phyloP scores from a whole-genome alignment of 2,888 invertebrate genomes.

The Gastrophysa polygoni region DNA sequence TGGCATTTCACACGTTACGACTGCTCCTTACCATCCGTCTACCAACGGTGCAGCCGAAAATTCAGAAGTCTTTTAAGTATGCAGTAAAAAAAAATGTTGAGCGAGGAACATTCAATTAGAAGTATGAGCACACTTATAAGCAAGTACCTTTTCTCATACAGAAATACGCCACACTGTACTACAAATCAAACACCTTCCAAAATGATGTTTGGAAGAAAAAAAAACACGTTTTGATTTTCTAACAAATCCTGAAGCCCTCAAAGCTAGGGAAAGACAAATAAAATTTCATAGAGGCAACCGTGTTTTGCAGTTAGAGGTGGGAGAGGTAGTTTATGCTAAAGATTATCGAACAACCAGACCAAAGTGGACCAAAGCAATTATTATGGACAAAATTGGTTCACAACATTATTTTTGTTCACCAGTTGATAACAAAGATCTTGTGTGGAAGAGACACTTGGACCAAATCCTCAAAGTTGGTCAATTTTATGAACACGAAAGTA shows the following conservation, averaged over 20 bases:
- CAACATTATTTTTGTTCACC: conserved; percentile 17
- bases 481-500: conserved; percentile 10
- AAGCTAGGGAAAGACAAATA: conserved; percentile 10
- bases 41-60: conserved; percentile 28
- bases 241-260: neutral
- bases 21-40: conserved; percentile 25
- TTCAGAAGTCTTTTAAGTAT: conserved; percentile 28
- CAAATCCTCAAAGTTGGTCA: conserved; percentile 12
- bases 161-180: conserved; percentile 21
- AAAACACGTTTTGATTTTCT: conserved; percentile 6
- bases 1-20: conserved; percentile 37
- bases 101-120: conserved; percentile 14
- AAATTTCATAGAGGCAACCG: conserved; percentile 10
- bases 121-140: conserved; percentile 4
- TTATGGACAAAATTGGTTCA: neutral
- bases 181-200: conserved; percentile 21
- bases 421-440: conserved; percentile 6
- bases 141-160: conserved; percentile 21
- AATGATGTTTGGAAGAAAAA: conserved; percentile 13
- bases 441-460: conserved; percentile 15
- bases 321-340: conserved; percentile 5
- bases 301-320: conserved; percentile 9
- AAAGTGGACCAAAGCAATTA: conserved; percentile 1
- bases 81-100: conserved; percentile 17
- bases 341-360: conserved; percentile 1